These are phyloP conservation scores for Myodes glareolus DNA, from an alignment of 2,113 vertebrate species.

Conservation along the genomic window DNA sequence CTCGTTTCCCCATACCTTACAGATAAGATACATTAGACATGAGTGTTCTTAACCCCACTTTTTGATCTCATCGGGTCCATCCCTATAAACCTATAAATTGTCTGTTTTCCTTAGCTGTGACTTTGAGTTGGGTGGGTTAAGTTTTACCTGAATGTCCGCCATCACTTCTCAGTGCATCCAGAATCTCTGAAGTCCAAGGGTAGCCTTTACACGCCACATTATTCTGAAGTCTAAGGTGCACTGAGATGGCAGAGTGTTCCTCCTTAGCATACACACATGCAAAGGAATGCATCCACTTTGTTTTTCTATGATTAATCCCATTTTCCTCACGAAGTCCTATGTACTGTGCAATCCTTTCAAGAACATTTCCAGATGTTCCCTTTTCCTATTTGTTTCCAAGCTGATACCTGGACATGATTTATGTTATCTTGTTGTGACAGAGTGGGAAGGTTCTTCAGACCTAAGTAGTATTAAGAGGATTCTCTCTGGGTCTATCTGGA, in stretches of 20 bases:
- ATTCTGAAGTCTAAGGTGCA: not conserved
- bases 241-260: not conserved
- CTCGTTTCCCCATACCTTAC: not conserved
- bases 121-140: conserved; percentile 17
- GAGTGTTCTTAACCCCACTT: not conserved
- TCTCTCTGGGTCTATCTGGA: not conserved
- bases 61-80: not conserved
- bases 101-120: not conserved
- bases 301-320: not conserved
- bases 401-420: not conserved
- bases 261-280: not conserved
- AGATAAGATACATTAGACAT: not conserved
- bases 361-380: conserved; percentile 1
- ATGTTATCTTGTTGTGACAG: not conserved
- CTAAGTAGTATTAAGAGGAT: not conserved
- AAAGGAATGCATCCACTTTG: not conserved
- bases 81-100: not conserved
- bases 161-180: not conserved
- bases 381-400: not conserved
- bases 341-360: not conserved
- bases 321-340: not conserved
- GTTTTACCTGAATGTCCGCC: not conserved
- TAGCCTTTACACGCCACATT: not conserved
- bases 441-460: not conserved
- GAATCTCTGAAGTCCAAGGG: not conserved